Base-by-base conservation (phyloP, 2,113 vertebrate species). In the Axis porcinus region DNA sequence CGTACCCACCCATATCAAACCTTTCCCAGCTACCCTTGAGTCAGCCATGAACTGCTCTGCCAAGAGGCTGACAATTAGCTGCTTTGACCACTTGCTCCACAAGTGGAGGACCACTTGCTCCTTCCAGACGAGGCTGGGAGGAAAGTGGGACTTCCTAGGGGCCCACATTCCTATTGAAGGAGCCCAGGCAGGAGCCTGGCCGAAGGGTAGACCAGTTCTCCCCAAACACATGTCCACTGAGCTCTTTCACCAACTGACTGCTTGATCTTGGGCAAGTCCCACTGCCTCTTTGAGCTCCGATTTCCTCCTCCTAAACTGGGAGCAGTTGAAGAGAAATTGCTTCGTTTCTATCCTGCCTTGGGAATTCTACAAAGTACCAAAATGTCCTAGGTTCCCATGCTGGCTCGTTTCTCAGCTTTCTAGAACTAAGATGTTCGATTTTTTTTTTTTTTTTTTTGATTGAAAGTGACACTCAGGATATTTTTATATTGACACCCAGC, bases 181-280 rank as follows among this genome's bases (percentile, higher is more conserved):
- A n/a, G 12, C 57, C 30, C 6, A 13, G 54, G 90, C 43, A 43
- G 78, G n/a, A 54, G 40, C 40, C 52, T 30, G 4, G 21, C 52
- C 54, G 43, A 19, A 16, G 17, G 23, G 23, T 13, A 45, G 55
- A 30, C 28, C 47, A 19, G 19, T 27, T 21, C 43, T 76, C 36
- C 40, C 7, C 25, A 4, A 15, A 40, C 36, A 33, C 54, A 0
- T 2, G 4, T 13, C 5, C 9, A 0, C n/a, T 3, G 58, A 52
- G 43, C 43, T 36, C 12, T n/a, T 17, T 27, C 8, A 2, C 36
- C 21, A 2, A 6, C 13, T 1, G 52, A 21, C 14, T 19, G 25
- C 2, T 0, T 27, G 16, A 8, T 7, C 40, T 11, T 13, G 11
- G 54, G 17, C 62, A 9, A 13, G 40, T 33, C 47, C 47, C 28